phyloP scores from a whole-genome alignment of 2,797 vertebrate species.

The Falco berigora region DNA sequence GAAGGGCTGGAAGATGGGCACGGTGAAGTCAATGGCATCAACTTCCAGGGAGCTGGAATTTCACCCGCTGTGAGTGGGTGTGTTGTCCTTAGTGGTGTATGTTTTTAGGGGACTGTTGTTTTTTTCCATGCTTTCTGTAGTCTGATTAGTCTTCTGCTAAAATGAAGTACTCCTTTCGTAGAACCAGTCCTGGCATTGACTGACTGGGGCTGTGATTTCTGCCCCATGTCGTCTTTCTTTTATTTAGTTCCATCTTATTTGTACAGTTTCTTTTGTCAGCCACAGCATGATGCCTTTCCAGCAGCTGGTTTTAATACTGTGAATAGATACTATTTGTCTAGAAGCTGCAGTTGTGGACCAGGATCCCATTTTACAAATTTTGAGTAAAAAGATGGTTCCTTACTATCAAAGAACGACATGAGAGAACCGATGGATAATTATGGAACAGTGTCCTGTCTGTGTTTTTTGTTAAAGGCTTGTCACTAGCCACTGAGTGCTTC shows the following conservation, averaged over 20 bases:
- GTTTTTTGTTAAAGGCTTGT: background rate
- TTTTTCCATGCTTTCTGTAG: background rate
- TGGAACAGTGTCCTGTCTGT: background rate
- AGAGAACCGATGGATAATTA: background rate
- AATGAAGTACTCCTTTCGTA: background rate
- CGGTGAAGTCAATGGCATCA: background rate
- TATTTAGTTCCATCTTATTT: constrained; percentile 25
- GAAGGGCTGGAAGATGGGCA: background rate
- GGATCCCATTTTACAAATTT: background rate
- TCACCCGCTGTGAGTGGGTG: background rate
- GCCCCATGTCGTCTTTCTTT: background rate
- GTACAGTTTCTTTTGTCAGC: constrained; percentile 38
- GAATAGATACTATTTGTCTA: constrained; percentile 40
- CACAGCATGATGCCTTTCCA: constrained; percentile 18
- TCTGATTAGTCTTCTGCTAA: background rate
- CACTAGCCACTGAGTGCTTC: background rate
- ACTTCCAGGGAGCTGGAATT: background rate
- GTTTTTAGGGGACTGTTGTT: background rate
- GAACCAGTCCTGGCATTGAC: background rate
- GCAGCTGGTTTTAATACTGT: constrained; percentile 46
- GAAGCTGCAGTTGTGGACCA: constrained; percentile 11
- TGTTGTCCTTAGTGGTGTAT: background rate
- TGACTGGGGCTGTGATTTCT: constrained; percentile 11
- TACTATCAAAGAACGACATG: background rate
- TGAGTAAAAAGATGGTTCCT: background rate